Evolutionary conservation across 2,888 invertebrate genomes (phyloP).

Genomic region (Imbricaverruca yamaguchii): DNA sequence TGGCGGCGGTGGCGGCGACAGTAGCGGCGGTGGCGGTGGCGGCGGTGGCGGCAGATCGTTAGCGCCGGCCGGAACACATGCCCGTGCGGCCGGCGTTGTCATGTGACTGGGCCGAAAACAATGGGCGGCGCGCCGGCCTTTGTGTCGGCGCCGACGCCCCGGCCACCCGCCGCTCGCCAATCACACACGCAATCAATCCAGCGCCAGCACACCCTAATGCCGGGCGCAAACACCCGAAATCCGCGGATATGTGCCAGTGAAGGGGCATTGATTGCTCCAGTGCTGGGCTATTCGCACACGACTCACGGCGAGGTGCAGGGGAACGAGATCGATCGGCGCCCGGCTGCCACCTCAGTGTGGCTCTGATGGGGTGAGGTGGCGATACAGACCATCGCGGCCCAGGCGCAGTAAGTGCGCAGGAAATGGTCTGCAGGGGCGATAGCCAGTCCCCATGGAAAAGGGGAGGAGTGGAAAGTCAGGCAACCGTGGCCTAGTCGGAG

Average conservation of each 20-base stretch:
- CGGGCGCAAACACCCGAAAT: slow-evolving; percentile 14
- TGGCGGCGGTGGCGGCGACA: neutral
- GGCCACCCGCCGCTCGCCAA: neutral
- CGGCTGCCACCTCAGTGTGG: too few species aligned
- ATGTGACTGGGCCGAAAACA: neutral
- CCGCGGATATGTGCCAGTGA: slow-evolving; percentile 20
- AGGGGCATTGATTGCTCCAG: slow-evolving; percentile 15
- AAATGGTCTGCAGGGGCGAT: too few species aligned
- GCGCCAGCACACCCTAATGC: neutral
- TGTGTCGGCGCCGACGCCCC: neutral
- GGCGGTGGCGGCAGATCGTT: neutral
- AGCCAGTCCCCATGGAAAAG: too few species aligned
- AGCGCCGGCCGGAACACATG: neutral
- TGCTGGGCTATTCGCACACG: slow-evolving; percentile 9
- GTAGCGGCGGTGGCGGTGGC: neutral
- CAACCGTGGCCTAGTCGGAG: too few species aligned
- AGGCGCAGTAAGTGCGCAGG: too few species aligned
- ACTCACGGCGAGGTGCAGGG: neutral
- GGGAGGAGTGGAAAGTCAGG: too few species aligned
- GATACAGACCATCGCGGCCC: too few species aligned
- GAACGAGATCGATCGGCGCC: neutral
- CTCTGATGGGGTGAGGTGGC: too few species aligned
- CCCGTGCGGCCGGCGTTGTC: neutral
- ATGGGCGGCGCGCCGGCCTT: neutral
- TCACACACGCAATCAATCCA: neutral